Conservation (phyloP, 2,888 invertebrate species). For the Notodonta dromedarius region DNA sequence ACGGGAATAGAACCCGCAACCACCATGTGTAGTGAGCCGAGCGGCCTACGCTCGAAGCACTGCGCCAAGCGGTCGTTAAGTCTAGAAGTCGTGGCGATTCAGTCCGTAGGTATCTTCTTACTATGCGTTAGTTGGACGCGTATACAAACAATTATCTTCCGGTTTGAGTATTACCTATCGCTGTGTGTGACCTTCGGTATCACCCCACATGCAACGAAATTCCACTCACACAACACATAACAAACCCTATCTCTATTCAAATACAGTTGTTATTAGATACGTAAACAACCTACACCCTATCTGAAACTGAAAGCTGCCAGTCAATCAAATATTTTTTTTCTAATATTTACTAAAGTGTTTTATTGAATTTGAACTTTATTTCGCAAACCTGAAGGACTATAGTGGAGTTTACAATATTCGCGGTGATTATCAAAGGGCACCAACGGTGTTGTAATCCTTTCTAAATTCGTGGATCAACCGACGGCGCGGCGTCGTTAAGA, state of each 20-base stretch:
- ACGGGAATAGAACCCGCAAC: too few relatives aligned
- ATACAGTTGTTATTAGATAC: not conserved
- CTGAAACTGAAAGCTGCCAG: not conserved
- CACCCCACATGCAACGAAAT: too few relatives aligned
- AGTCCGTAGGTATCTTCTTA: too few relatives aligned
- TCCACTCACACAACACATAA: too few relatives aligned
- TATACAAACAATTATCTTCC: too few relatives aligned
- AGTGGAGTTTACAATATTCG: not conserved
- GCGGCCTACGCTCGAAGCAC: too few relatives aligned
- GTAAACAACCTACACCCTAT: not conserved
- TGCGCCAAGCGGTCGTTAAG: too few relatives aligned
- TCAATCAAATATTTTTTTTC: not conserved
- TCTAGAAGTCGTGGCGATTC: too few relatives aligned
- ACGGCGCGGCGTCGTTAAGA: conserved; percentile 7
- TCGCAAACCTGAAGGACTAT: not conserved
- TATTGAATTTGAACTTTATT: not conserved
- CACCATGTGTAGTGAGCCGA: too few relatives aligned
- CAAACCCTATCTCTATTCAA: not conserved
- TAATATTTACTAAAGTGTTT: not conserved
- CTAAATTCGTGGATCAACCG: conserved; percentile 8
- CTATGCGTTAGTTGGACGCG: too few relatives aligned
- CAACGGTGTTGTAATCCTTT: conserved; percentile 18
- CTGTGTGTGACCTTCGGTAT: too few relatives aligned
- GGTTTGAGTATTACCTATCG: too few relatives aligned
- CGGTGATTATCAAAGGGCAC: conserved; percentile 17